phyloP scores from a whole-genome alignment of 2,113 vertebrate genomes.

The Syngnathus typhle region DNA sequence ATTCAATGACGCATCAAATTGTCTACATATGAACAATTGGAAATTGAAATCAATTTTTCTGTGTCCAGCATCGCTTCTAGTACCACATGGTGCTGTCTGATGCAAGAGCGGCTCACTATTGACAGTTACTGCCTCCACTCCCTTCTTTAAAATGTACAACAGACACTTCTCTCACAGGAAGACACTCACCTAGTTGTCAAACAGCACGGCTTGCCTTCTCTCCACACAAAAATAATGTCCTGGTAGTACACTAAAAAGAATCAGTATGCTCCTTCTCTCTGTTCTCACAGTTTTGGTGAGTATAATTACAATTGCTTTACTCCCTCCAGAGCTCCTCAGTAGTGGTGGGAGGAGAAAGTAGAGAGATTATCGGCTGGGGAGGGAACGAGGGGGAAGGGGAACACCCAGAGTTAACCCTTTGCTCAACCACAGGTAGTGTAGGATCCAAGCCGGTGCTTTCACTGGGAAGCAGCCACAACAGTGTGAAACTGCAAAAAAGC shows the following conservation, averaged over 20 bases:
- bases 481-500: background rate
- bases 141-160: conserved; percentile 22
- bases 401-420: conserved; percentile 63
- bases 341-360: conserved; percentile 41
- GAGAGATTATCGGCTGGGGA: conserved; percentile 44
- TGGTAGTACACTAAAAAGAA: conserved; percentile 6
- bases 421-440: conserved; percentile 39
- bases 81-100: conserved; percentile 66
- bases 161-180: conserved; percentile 8
- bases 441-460: background rate
- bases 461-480: background rate
- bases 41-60: background rate
- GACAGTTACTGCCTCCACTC: conserved; percentile 50
- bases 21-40: background rate
- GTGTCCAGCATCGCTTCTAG: background rate
- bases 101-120: conserved; percentile 63
- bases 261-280: conserved; percentile 12
- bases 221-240: background rate
- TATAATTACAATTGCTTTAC: conserved; percentile 27
- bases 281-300: conserved; percentile 17
- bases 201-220: background rate
- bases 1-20: background rate
- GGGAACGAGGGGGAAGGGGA: conserved; percentile 48
- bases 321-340: conserved; percentile 46
- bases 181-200: conserved; percentile 48